Conservation (phyloP, 2,113 vertebrate genomes). For the Notothenia rossii region DNA sequence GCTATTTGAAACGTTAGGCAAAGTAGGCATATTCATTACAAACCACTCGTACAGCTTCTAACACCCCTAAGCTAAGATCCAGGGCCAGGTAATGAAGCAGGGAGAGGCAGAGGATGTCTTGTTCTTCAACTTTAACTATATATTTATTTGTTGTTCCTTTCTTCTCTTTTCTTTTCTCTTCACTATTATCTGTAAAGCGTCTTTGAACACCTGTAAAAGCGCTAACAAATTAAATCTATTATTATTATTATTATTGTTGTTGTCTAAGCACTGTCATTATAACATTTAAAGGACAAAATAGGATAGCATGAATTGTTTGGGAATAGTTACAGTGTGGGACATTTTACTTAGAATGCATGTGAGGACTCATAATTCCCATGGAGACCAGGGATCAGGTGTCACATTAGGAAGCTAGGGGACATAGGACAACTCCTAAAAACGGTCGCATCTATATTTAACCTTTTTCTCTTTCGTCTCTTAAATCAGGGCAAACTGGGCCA, state of each 20-base stretch:
- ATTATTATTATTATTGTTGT: constrained; percentile 32
- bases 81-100: constrained; percentile 70
- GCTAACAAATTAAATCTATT: no score
- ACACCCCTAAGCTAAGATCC: constrained; percentile 74
- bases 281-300: constrained; percentile 85
- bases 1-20: constrained; percentile 70
- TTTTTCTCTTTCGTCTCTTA: background rate
- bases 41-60: constrained; percentile 80
- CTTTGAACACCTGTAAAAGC: no score
- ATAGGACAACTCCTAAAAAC: constrained; percentile 20
- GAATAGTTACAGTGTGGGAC: constrained; percentile 65
- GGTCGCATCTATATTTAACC: background rate
- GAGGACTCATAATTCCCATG: constrained; percentile 16
- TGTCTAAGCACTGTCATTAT: constrained; percentile 82
- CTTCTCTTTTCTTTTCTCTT: no score
- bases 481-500: constrained; percentile 15
- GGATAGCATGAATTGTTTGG: constrained; percentile 65
- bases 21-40: constrained; percentile 84
- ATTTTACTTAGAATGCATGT: constrained; percentile 36
- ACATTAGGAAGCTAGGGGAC: background rate
- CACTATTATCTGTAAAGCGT: no score
- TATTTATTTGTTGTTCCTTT: no score
- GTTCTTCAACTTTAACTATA: no score
- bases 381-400: constrained; percentile 20
- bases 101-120: constrained; percentile 65